phyloP scores from a whole-genome alignment of 2,113 vertebrate genomes.

The Orycteropus afer region DNA sequence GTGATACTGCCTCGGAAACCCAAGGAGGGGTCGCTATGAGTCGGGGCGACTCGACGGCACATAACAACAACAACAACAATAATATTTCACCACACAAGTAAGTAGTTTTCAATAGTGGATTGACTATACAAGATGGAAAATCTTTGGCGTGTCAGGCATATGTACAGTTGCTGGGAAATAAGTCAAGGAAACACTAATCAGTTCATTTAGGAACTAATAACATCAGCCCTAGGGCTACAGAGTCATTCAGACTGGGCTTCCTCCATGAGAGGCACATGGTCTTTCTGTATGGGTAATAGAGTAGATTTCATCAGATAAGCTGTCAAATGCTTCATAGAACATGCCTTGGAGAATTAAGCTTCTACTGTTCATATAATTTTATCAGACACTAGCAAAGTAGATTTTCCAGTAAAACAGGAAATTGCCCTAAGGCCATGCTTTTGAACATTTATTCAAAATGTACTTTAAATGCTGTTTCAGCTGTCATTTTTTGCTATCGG shows the following conservation, averaged over 20 bases:
- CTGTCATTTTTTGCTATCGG: constrained; percentile 82
- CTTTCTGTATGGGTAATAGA: constrained; percentile 43
- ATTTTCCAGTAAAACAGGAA: constrained; percentile 85
- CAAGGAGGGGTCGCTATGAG: no score
- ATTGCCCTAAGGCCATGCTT: constrained; percentile 82
- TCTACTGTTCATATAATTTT: constrained; percentile 81
- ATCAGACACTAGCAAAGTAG: constrained; percentile 79
- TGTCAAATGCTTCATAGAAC: constrained; percentile 80
- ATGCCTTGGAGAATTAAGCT: constrained; percentile 85
- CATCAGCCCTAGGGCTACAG: constrained; percentile 71
- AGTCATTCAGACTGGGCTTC: constrained; percentile 51
- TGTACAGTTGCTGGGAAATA: constrained; percentile 66
- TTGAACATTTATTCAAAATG: constrained; percentile 85
- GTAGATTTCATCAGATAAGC: constrained; percentile 74
- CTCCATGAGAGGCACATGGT: constrained; percentile 39
- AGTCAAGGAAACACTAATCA: constrained; percentile 74
- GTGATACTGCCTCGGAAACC: no score
- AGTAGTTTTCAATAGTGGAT: constrained; percentile 58
- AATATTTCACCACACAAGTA: constrained; percentile 48
- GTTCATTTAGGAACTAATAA: constrained; percentile 75
- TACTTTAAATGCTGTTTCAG: constrained; percentile 83
- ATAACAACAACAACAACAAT: no score
- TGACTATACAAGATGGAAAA: constrained; percentile 65
- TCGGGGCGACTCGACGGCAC: no score
- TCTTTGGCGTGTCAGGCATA: constrained; percentile 55